These are phyloP conservation scores for Hassar affinis DNA, from an alignment of 2,113 vertebrate genomes.

Conservation along the genomic window DNA sequence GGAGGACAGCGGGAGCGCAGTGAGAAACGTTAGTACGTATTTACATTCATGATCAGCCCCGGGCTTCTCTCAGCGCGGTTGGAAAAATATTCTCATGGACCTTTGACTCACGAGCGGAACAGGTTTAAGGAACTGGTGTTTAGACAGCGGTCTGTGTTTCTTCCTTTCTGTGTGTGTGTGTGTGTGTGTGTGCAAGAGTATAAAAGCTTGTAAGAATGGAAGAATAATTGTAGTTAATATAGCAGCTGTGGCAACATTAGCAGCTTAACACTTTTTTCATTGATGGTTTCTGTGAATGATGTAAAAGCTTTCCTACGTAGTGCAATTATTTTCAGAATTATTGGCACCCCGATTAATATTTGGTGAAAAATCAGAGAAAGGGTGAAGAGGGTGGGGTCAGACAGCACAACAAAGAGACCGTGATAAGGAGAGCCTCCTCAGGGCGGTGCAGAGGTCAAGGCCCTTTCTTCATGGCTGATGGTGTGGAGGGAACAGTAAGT, in stretches of 20 bases:
- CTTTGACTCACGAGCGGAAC: conserved; percentile 51
- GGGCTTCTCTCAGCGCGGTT: conserved; percentile 10
- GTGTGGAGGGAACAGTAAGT: conserved; percentile 35
- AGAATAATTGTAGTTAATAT: conserved; percentile 5
- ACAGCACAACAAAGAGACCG: neutral
- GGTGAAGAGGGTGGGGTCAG: neutral
- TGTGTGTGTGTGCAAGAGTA: conserved; percentile 35
- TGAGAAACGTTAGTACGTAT: conserved; percentile 30
- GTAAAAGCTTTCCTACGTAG: too few relatives aligned
- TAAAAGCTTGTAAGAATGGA: neutral
- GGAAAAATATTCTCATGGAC: conserved; percentile 53
- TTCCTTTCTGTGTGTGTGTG: conserved; percentile 44
- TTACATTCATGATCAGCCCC: conserved; percentile 18
- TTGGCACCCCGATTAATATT: neutral
- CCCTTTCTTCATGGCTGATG: neutral
- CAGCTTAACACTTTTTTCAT: neutral
- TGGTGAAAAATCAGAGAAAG: neutral
- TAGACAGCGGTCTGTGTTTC: conserved; percentile 51
- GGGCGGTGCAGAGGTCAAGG: conserved; percentile 9
- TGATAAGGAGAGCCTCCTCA: neutral
- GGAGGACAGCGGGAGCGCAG: conserved; percentile 16
- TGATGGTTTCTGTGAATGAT: neutral
- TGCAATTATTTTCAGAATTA: neutral
- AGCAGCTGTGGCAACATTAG: conserved; percentile 33
- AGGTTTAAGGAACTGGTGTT: conserved; percentile 53